Evolutionary conservation across 2,113 vertebrate species (phyloP).

Genomic region (Tiliqua scincoides): DNA sequence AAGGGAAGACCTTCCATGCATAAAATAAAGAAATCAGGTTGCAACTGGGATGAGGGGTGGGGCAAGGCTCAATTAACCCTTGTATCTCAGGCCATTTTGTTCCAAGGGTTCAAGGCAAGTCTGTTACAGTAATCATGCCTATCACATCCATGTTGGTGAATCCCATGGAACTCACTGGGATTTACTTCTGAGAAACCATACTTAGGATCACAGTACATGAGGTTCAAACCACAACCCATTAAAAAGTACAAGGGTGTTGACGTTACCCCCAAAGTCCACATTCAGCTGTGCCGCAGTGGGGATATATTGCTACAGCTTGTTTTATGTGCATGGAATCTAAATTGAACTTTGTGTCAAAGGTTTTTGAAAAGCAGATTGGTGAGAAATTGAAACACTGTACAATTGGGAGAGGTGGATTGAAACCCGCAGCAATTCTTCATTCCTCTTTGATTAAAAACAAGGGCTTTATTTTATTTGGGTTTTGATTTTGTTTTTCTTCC

Average conservation of each 20-base stretch:
- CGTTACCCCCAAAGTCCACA: background rate
- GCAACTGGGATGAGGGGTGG: background rate
- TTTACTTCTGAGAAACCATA: background rate
- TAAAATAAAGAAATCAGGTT: background rate
- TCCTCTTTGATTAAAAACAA: slow-evolving; percentile 45
- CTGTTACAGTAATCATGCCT: background rate
- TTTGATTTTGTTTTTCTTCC: background rate
- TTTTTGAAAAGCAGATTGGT: slow-evolving; percentile 56
- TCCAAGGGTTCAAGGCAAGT: background rate
- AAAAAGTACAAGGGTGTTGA: background rate
- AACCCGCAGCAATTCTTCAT: slow-evolving; percentile 50
- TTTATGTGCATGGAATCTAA: slow-evolving; percentile 31
- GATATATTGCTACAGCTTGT: slow-evolving; percentile 17
- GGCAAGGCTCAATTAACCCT: background rate
- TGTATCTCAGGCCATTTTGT: background rate
- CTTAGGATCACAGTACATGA: background rate
- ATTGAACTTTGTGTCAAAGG: slow-evolving; percentile 51
- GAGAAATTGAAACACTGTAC: slow-evolving; percentile 65
- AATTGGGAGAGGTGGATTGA: slow-evolving; percentile 51
- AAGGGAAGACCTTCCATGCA: background rate
- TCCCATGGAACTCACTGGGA: background rate
- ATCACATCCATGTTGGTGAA: background rate
- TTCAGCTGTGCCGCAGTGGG: slow-evolving; percentile 26
- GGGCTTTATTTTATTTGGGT: slow-evolving; percentile 8
- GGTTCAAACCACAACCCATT: background rate